A percentile compares a stretch with the other conserved stretches of the same genome.
These are phyloP conservation scores for Syrphus vitripennis DNA, from an alignment of 2,888 invertebrate genomes.

Conservation along the genomic window DNA sequence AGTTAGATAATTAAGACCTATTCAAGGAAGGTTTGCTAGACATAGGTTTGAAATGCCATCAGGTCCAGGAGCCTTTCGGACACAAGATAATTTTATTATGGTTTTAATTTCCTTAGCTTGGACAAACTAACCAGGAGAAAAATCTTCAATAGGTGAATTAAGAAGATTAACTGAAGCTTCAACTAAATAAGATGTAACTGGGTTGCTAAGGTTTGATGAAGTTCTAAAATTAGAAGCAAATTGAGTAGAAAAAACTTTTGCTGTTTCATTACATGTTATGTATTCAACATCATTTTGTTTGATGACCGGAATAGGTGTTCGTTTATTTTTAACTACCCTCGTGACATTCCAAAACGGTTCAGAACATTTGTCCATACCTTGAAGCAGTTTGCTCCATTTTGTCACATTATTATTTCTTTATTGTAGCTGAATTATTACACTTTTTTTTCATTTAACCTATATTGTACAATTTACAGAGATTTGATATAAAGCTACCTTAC, in stretches of 20 bases:
- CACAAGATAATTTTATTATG: background rate
- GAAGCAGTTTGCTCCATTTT: conserved; percentile 25
- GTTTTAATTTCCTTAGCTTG: background rate
- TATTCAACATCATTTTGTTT: conserved; percentile 17
- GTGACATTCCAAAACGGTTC: no score
- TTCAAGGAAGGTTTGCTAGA: background rate
- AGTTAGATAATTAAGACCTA: background rate
- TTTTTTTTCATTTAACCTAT: no score
- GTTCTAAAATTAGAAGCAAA: no score
- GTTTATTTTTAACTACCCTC: no score
- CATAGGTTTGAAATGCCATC: background rate
- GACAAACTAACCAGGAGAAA: background rate
- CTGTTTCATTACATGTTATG: conserved; percentile 23
- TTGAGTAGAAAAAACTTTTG: no score
- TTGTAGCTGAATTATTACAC: no score
- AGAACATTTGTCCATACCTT: conserved; percentile 31
- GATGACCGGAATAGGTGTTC: no score
- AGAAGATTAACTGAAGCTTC: background rate
- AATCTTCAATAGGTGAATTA: background rate
- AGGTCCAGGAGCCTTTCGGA: background rate
- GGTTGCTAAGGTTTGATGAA: background rate
- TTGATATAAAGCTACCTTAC: no score
- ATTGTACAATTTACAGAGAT: no score
- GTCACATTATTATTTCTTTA: no score
- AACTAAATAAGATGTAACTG: background rate